phyloP scores from a whole-genome alignment of 2,888 invertebrate genomes.

The Portevinia maculata region DNA sequence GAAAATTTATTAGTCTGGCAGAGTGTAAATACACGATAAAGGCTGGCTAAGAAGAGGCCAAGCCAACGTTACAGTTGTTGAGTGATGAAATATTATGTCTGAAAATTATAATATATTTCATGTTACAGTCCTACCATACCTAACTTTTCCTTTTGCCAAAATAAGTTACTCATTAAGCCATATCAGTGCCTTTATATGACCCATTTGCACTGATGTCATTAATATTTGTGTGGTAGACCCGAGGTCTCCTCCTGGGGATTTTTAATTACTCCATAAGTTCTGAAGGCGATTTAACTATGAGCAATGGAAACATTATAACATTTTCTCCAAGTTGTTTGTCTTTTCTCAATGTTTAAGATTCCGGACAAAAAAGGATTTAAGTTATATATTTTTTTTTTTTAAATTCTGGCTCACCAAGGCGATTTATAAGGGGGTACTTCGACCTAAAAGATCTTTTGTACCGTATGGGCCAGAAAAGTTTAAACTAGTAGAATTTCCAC shows the following conservation, averaged over 20 bases:
- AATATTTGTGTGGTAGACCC: constrained; percentile 33
- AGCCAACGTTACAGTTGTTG: background rate
- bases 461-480: too few relatives aligned
- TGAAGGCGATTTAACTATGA: constrained; percentile 34
- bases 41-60: background rate
- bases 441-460: too few relatives aligned
- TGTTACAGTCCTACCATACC: too few relatives aligned
- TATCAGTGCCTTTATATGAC: constrained; percentile 6
- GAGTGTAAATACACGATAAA: background rate
- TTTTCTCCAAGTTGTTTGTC: constrained; percentile 24
- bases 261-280: constrained; percentile 37
- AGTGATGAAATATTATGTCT: background rate
- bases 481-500: too few relatives aligned
- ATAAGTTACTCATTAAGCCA: constrained; percentile 28
- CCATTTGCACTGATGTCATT: constrained; percentile 13
- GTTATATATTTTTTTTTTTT: too few relatives aligned
- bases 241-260: constrained; percentile 34
- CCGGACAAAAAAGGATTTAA: constrained; percentile 21
- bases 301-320: constrained; percentile 44
- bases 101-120: background rate
- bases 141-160: constrained; percentile 3
- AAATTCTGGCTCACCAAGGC: too few relatives aligned
- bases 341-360: constrained; percentile 19
- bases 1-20: constrained; percentile 23
- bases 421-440: too few relatives aligned